Evolutionary conservation across 2,888 invertebrate species (phyloP), one percentile per base, ranked within the genome.

Genomic region (Pseudoips prasinana): DNA sequence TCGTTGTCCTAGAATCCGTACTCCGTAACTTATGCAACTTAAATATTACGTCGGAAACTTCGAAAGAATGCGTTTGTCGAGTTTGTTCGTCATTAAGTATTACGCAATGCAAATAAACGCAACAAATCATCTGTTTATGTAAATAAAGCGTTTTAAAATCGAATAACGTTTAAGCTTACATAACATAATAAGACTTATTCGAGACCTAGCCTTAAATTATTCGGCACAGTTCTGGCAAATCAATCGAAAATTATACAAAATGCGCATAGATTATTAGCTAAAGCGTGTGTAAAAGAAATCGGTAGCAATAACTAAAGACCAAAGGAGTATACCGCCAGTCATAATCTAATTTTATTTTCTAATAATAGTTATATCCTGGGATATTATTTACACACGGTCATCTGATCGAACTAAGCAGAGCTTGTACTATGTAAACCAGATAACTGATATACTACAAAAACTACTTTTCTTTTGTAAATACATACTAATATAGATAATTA

Each of bases 131-230:
- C 40, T 45, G 39, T 62, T 69, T 62, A 65, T 68, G 64, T 46
- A 69, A 73, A 73, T 65, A 53, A 55, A 58, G 51, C 45, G 45
- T 56, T 53, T 57, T 52, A 49, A 20, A 47, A 50, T 61, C 52
- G 43, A 67, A 59, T 60, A 64, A 62, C 70, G 52, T 53, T 58
- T 57, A 49, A 51, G 33, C 31, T 79, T 77, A 70, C 54, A 49
- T 71, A 74, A 77, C 29, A 32, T 18, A n/a, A n/a, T 25, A 29
- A n/a, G 35, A 35, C 46, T 51, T 53, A 56, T 49, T n/a, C n/a
- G n/a, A n/a, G n/a, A n/a, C n/a, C n/a, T n/a, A 57, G 32, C 37
- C 24, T 35, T 50, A 45, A 48, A 53, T 37, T 39, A 24, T 49
- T 45, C 45, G 54, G 48, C 36, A 39, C 39, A 48, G 48, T 50